These are phyloP conservation scores for Andrena cerasifolii DNA, from an alignment of 1,140 invertebrate species.

Conservation along the genomic window DNA sequence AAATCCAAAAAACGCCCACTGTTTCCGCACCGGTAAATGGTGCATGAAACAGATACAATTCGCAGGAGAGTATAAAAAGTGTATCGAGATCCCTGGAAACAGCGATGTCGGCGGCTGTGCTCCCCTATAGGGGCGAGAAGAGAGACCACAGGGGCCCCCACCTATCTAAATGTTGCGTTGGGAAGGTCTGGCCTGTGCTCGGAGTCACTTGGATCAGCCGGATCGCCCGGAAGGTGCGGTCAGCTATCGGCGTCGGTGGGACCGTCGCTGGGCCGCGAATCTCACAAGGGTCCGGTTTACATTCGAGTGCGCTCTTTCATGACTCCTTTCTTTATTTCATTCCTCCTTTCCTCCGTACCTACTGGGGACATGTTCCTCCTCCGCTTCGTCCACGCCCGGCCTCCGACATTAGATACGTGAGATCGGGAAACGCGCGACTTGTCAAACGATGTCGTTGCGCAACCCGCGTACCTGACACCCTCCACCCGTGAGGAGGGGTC, in stretches of 20 bases:
- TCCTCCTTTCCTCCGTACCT: conserved; percentile 42
- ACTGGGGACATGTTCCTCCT: conserved; percentile 20
- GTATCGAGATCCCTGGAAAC: conserved; percentile 33
- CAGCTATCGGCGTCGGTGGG: conserved; percentile 79
- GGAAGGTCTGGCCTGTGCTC: conserved; percentile 37
- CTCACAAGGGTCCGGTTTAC: conserved; percentile 83
- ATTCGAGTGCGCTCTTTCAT: conserved; percentile 75
- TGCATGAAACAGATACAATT: conserved; percentile 30
- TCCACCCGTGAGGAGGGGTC: conserved; percentile 27
- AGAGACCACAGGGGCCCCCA: conserved; percentile 5
- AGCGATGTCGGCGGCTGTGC: neutral
- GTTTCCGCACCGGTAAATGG: conserved; percentile 13
- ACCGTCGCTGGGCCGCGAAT: conserved; percentile 78
- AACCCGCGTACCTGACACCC: conserved; percentile 59
- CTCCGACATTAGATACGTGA: conserved; percentile 66
- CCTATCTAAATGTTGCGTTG: conserved; percentile 51
- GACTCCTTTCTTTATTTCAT: conserved; percentile 70
- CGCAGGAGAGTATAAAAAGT: neutral
- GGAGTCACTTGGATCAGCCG: conserved; percentile 56
- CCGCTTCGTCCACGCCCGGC: conserved; percentile 3
- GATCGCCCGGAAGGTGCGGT: conserved; percentile 81
- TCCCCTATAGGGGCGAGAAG: neutral
- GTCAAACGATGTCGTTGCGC: conserved; percentile 62
- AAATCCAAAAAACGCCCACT: neutral
- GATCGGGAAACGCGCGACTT: conserved; percentile 56